Base-by-base conservation (phyloP, 2,797 vertebrate genomes). In the Malurus leucopterus region DNA sequence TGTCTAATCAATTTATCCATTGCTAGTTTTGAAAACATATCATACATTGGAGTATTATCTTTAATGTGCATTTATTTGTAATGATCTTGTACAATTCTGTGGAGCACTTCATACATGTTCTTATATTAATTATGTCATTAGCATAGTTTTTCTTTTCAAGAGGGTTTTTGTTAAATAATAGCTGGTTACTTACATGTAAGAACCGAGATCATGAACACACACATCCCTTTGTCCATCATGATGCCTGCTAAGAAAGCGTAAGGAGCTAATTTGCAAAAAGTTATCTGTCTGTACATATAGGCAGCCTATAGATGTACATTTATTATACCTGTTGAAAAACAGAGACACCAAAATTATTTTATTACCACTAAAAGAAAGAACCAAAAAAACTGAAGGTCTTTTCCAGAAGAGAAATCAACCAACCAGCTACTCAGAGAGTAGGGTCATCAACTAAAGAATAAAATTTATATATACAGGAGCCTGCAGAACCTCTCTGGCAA, bases 51-150 rank as follows among this genome's bases (percentile, higher is more conserved):
- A 81, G 6, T 2, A 9, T 71, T 79, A 69, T 87, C 26, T 88
- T 91, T 86, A 86, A 50, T 61, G 34, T 74, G 14, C 27, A 69
- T 77, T 92, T 81, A 51, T 71, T 67, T 70, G 20, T 49, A 69
- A 79, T 41, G 12, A 36, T 46, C 44, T 68, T 86, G 17, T 76
- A 87, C 67, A 84, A 86, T 92, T 86, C 72, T 38, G 40, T 34
- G 40, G 8, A 72, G 17, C 14, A 67, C 16, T 50, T 80, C 34
- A 40, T 72, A 30, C 29, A 22, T 88, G 78, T 77, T 89, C 18
- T 16, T 74, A 11, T 40, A 82, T 49, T 16, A 20, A 88, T 41
- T 24, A 29, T 51, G 26, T 44, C 6, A 43, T 77, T 86, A 40
- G 4, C 51, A 50, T 15, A 51, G 3, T 49, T 87, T 87, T 61